These are phyloP conservation scores for Notolabrus celidotus DNA, from an alignment of 2,797 vertebrate genomes.

Conservation along the genomic window DNA sequence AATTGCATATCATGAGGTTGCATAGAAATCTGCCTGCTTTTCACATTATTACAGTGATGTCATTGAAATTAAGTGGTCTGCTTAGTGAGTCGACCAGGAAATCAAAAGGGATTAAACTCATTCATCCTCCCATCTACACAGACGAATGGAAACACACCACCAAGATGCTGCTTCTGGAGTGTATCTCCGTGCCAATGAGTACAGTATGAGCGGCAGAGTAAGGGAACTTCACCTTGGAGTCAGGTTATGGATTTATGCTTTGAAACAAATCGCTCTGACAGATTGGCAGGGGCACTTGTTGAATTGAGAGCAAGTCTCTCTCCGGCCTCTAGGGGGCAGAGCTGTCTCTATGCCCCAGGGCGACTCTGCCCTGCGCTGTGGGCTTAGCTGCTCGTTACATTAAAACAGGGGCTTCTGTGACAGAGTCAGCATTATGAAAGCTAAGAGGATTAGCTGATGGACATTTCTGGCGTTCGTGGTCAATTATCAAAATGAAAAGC, in stretches of 20 bases:
- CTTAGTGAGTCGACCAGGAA: slow-evolving; percentile 70
- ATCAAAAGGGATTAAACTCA: slow-evolving; percentile 73
- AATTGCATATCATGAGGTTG: slow-evolving; percentile 59
- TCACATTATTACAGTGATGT: slow-evolving; percentile 74
- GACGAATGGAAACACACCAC: slow-evolving; percentile 55
- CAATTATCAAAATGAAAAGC: slow-evolving; percentile 88
- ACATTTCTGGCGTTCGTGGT: slow-evolving; percentile 82
- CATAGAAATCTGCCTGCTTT: slow-evolving; percentile 61
- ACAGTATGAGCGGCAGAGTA: slow-evolving; percentile 8
- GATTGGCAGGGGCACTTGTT: slow-evolving; percentile 63
- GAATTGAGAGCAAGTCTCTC: slow-evolving; percentile 39
- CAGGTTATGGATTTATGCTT: slow-evolving; percentile 45
- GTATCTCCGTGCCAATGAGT: slow-evolving; percentile 12
- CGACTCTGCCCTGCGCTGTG: slow-evolving; percentile 48
- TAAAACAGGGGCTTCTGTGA: slow-evolving; percentile 86
- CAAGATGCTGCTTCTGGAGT: slow-evolving; percentile 32
- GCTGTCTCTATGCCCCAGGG: slow-evolving; percentile 32
- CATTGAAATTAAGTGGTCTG: slow-evolving; percentile 77
- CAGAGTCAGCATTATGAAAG: slow-evolving; percentile 85
- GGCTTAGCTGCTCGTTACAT: slow-evolving; percentile 85
- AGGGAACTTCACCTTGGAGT: slow-evolving; percentile 12
- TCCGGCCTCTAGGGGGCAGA: slow-evolving; percentile 72
- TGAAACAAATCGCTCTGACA: slow-evolving; percentile 31
- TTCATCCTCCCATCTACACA: slow-evolving; percentile 70
- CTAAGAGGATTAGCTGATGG: slow-evolving; percentile 89